Evolutionary conservation across 2,797 vertebrate species (phyloP).

Genomic region (Calcarius lapponicus): DNA sequence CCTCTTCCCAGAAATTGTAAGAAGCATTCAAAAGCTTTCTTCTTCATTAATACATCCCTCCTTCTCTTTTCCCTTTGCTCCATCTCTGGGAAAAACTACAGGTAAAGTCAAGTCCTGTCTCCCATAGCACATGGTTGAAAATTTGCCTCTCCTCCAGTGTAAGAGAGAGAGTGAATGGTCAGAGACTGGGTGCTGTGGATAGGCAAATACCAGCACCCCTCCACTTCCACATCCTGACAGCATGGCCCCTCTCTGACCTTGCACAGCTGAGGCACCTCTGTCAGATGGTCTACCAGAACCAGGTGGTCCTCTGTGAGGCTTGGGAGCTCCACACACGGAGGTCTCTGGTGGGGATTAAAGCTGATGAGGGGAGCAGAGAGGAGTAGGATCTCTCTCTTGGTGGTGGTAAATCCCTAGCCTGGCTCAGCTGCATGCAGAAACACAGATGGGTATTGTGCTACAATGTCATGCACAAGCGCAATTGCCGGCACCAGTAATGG

Average conservation of each 20-base stretch:
- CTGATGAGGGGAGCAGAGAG: not conserved
- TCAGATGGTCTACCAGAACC: rapidly evolving
- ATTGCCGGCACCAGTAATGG: not conserved
- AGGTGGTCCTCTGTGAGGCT: not conserved
- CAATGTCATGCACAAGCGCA: rapidly evolving
- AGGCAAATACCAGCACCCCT: not conserved
- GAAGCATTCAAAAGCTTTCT: not conserved
- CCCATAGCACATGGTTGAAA: not conserved
- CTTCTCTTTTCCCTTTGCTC: not conserved
- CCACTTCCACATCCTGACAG: not conserved
- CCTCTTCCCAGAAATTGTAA: not conserved
- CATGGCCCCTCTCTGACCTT: not conserved
- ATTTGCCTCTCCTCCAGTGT: not conserved
- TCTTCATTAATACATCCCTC: not conserved
- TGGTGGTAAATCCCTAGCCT: not conserved
- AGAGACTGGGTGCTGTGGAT: not conserved
- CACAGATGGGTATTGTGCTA: rapidly evolving
- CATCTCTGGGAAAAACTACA: not conserved
- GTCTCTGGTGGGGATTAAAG: not conserved
- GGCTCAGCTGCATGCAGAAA: rapidly evolving
- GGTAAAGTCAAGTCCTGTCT: not conserved
- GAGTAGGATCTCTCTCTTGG: not conserved
- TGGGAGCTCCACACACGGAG: rapidly evolving
- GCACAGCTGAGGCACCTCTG: not conserved
- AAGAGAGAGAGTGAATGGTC: not conserved